These are phyloP conservation scores for Electrona antarctica DNA, from an alignment of 2,113 vertebrate species.

Conservation along the genomic window DNA sequence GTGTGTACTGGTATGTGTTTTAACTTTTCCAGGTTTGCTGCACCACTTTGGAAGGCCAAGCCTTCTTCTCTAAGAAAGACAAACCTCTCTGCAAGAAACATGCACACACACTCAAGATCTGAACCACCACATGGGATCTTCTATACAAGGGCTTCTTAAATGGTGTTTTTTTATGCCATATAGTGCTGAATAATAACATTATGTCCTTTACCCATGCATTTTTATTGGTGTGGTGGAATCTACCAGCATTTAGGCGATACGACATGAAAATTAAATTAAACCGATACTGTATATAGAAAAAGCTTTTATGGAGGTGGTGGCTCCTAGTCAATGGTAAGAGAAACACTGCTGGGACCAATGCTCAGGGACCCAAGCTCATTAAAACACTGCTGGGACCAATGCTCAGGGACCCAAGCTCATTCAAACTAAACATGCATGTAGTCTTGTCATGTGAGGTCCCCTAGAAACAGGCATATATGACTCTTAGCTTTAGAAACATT, in stretches of 20 bases:
- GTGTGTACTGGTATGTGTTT: not conserved
- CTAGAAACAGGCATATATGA: not conserved
- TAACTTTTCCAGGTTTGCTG: conserved; percentile 84
- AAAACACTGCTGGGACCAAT: not conserved
- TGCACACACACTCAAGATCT: conserved; percentile 88
- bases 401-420: not conserved
- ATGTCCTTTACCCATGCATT: not conserved
- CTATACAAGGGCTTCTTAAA: not conserved
- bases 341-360: not conserved
- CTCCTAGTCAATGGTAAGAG: not conserved
- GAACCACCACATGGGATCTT: conserved; percentile 36
- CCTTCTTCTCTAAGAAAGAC: conserved; percentile 95
- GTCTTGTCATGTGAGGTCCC: not conserved
- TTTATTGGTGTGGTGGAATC: not conserved
- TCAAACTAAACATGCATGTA: not conserved
- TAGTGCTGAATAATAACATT: no score
- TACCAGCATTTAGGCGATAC: not conserved
- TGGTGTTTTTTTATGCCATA: not conserved
- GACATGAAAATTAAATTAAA: not conserved
- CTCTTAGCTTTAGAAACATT: not conserved
- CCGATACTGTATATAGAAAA: not conserved
- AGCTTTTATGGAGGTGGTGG: not conserved
- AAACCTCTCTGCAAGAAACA: conserved; percentile 97
- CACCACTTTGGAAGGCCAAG: conserved; percentile 89
- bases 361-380: not conserved